These are phyloP conservation scores for Pocillopora verrucosa DNA, from an alignment of 64 coral and sea anemone species.

Conservation along the genomic window DNA sequence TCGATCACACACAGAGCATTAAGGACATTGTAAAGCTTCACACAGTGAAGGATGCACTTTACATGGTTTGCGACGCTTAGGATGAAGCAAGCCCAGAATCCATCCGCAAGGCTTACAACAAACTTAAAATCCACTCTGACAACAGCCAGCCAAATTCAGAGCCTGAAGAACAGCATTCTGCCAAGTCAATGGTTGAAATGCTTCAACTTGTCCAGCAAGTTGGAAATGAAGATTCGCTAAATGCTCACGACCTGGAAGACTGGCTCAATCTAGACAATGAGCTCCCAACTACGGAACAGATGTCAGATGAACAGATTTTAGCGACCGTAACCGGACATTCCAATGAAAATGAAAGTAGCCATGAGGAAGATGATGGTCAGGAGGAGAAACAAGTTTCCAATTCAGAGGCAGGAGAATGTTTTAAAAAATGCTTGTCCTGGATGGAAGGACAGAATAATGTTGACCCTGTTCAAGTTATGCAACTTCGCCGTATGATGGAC, in stretches of 20 bases:
- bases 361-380: slow-evolving; percentile 41
- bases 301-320: slow-evolving; percentile 48
- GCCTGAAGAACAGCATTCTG: not conserved
- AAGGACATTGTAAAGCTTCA: slow-evolving; percentile 48
- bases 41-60: slow-evolving; percentile 40
- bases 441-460: not conserved
- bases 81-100: slow-evolving; percentile 35
- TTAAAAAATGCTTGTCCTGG: slow-evolving; percentile 37
- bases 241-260: slow-evolving; percentile 50
- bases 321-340: slow-evolving; percentile 12
- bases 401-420: not conserved
- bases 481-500: not conserved
- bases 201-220: not conserved
- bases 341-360: not conserved
- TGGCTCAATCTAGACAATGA: slow-evolving; percentile 48
- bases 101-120: slow-evolving; percentile 27
- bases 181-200: slow-evolving; percentile 33
- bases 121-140: slow-evolving; percentile 38
- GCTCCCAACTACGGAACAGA: slow-evolving; percentile 24
- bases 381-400: slow-evolving; percentile 27
- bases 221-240: slow-evolving; percentile 21
- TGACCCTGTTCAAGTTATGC: not conserved
- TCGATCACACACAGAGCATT: slow-evolving; percentile 46
- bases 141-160: slow-evolving; percentile 37
- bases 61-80: slow-evolving; percentile 20